phyloP scores from a whole-genome alignment of 2,888 invertebrate genomes.

The Pammene aurita region DNA sequence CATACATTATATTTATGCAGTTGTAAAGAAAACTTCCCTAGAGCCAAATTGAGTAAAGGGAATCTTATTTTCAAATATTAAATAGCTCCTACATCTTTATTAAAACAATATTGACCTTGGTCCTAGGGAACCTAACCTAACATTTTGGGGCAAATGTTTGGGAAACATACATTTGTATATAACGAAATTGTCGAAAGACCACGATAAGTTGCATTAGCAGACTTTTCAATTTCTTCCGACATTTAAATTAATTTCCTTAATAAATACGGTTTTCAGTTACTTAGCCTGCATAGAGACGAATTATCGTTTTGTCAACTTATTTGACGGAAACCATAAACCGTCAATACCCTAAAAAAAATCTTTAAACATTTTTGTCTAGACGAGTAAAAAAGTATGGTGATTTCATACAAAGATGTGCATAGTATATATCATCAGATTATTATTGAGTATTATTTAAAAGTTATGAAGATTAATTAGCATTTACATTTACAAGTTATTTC shows the following conservation, averaged over 20 bases:
- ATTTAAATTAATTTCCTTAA: not conserved
- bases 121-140: too few relatives aligned
- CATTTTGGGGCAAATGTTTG: conserved; percentile 23
- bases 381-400: too few relatives aligned
- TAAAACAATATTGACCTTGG: not conserved
- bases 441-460: too few relatives aligned
- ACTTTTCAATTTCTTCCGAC: not conserved
- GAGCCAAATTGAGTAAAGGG: too few relatives aligned
- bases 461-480: too few relatives aligned
- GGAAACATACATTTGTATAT: not conserved
- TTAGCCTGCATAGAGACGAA: conserved; percentile 5
- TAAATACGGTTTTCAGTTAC: conserved; percentile 1
- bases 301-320: too few relatives aligned
- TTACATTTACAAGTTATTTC: too few relatives aligned
- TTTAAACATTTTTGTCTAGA: too few relatives aligned
- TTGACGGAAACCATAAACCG: too few relatives aligned
- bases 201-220: not conserved
- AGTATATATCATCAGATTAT: too few relatives aligned
- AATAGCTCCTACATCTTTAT: not conserved
- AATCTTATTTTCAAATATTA: not conserved
- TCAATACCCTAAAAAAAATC: too few relatives aligned
- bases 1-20: not conserved
- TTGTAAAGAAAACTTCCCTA: not conserved
- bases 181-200: not conserved
- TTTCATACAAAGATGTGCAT: too few relatives aligned